These are phyloP conservation scores for Acipenser oxyrinchus DNA, from an alignment of 2,797 vertebrate genomes.

Conservation along the genomic window DNA sequence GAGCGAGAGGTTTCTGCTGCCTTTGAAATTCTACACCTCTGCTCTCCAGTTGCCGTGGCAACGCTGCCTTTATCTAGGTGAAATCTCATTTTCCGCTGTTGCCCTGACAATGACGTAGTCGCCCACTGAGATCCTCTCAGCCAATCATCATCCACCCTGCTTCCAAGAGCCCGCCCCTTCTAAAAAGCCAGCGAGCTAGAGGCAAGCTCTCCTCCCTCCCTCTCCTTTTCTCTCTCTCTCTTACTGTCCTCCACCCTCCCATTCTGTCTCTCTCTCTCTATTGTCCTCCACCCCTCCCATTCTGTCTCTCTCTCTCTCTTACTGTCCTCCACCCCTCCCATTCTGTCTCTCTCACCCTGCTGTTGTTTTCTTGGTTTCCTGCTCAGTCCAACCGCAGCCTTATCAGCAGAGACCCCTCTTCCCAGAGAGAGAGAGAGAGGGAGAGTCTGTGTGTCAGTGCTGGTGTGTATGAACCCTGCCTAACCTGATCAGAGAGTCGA, in stretches of 20 bases:
- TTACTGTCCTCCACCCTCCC: too few relatives aligned
- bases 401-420: too few relatives aligned
- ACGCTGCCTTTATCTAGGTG: slow-evolving; percentile 62
- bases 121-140: slow-evolving; percentile 48
- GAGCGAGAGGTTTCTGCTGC: slow-evolving; percentile 39
- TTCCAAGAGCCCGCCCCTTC: slow-evolving; percentile 37
- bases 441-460: too few relatives aligned
- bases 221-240: slow-evolving; percentile 11
- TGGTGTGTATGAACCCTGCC: neutral
- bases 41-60: slow-evolving; percentile 56
- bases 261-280: too few relatives aligned
- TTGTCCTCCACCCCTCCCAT: slow-evolving; percentile 15
- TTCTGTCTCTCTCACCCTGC: neutral
- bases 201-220: neutral
- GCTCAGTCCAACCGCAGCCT: neutral
- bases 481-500: too few relatives aligned
- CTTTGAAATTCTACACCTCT: slow-evolving; percentile 65
- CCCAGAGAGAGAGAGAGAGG: too few relatives aligned
- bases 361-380: neutral
- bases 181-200: slow-evolving; percentile 31
- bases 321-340: too few relatives aligned
- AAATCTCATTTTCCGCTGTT: slow-evolving; percentile 57
- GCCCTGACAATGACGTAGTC: slow-evolving; percentile 55
- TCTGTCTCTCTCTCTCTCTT: neutral
- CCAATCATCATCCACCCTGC: slow-evolving; percentile 35